These are phyloP conservation scores for Morbakka virulenta DNA, from an alignment of 30 jellyfish, hydroid and myxozoan species.

Conservation along the genomic window DNA sequence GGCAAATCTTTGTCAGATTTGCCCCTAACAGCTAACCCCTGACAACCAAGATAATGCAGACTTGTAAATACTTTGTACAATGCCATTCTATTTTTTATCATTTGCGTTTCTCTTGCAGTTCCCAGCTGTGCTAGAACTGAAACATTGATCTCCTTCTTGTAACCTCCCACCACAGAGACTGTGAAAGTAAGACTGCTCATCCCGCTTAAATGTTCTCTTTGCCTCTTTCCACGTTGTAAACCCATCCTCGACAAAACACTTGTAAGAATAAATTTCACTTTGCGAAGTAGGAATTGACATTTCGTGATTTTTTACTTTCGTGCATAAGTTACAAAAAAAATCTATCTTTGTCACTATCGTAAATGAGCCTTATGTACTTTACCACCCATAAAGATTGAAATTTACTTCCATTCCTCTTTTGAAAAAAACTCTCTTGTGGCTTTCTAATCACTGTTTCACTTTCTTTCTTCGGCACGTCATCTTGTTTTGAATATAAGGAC, in stretches of 20 bases:
- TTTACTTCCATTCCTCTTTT: too few species aligned
- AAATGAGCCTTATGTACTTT: too few species aligned
- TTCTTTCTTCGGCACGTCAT: too few species aligned
- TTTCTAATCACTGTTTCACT: too few species aligned
- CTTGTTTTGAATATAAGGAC: too few species aligned
- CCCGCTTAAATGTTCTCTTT: slow-evolving; percentile 15
- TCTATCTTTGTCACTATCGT: too few species aligned
- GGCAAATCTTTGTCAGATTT: slow-evolving; percentile 28
- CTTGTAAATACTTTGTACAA: neutral
- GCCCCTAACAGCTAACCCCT: slow-evolving; percentile 42
- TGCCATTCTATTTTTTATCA: slow-evolving; percentile 26
- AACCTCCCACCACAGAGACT: slow-evolving; percentile 10
- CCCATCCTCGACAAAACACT: slow-evolving; percentile 36
- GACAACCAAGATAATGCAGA: slow-evolving; percentile 29
- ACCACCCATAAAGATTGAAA: too few species aligned
- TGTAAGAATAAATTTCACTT: slow-evolving; percentile 1
- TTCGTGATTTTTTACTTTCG: slow-evolving; percentile 3
- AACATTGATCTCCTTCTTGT: slow-evolving; percentile 24
- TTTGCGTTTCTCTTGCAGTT: slow-evolving; percentile 16
- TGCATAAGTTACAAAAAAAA: slow-evolving; percentile 21
- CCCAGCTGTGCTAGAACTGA: slow-evolving; percentile 7
- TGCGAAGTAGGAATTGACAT: slow-evolving; percentile 4
- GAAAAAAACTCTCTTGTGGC: too few species aligned
- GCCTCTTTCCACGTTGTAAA: slow-evolving; percentile 37
- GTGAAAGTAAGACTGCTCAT: slow-evolving; percentile 36